Evolutionary conservation across 2,888 invertebrate genomes (phyloP).

Genomic region (Calephelis perditalis): DNA sequence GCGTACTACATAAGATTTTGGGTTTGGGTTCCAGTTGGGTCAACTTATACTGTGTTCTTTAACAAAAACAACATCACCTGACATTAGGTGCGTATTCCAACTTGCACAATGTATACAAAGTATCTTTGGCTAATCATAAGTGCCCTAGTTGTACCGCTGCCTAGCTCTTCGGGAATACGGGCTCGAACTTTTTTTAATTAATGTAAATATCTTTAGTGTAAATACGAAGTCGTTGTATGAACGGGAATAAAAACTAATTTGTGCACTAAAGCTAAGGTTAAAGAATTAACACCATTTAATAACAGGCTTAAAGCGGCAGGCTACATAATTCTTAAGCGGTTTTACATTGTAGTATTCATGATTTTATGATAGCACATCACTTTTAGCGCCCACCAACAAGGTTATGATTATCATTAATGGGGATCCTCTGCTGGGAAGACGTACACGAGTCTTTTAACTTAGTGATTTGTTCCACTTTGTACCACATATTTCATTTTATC

Average conservation of each 20-base stretch:
- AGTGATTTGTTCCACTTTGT: slow-evolving; percentile 20
- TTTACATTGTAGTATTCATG: slow-evolving; percentile 12
- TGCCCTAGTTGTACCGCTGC: too few species aligned
- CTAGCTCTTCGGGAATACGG: too few species aligned
- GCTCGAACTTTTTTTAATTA: too few species aligned
- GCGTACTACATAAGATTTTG: too few species aligned
- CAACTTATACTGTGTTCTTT: too few species aligned
- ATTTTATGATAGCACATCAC: slow-evolving; percentile 6
- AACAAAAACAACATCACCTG: too few species aligned
- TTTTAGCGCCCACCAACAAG: slow-evolving; percentile 21
- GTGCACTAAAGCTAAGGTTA: slow-evolving; percentile 7
- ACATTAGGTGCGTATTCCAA: too few species aligned
- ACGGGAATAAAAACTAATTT: not conserved
- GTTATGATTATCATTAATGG: slow-evolving; percentile 23
- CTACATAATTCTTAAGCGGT: slow-evolving; percentile 8
- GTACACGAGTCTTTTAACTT: slow-evolving; percentile 17
- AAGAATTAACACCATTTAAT: slow-evolving; percentile 11
- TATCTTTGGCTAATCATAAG: too few species aligned
- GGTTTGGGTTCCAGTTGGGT: too few species aligned
- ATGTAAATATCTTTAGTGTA: too few species aligned
- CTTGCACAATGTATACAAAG: too few species aligned
- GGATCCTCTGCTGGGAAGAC: slow-evolving; percentile 13
- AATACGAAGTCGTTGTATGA: too few species aligned
- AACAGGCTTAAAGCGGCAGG: not conserved
- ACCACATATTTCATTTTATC: slow-evolving; percentile 1